Evolutionary conservation across 2,797 vertebrate species (phyloP).

Genomic region (Myripristis jacobus): DNA sequence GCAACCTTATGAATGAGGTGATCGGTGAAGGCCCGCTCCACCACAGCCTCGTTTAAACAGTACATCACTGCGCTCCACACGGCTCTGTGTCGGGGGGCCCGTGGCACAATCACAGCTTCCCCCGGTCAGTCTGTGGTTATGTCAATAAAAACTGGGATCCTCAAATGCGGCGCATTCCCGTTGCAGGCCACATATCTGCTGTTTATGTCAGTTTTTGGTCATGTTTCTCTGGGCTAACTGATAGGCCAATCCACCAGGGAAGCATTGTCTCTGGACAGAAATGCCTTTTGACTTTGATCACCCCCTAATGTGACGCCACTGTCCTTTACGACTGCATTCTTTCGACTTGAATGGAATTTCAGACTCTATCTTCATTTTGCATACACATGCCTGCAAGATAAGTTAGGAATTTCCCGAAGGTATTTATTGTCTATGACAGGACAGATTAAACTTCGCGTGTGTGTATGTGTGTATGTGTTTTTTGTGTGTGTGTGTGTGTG

Average conservation of each 20-base stretch:
- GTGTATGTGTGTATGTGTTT: no score
- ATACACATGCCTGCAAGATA: conserved; percentile 70
- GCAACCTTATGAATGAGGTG: conserved; percentile 81
- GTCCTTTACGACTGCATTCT: conserved; percentile 63
- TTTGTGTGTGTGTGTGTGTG: conserved; percentile 21
- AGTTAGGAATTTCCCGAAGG: conserved; percentile 68
- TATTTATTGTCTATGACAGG: conserved; percentile 69
- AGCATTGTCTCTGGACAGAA: conserved; percentile 30
- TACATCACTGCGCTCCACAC: conserved; percentile 59
- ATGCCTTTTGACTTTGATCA: conserved; percentile 63
- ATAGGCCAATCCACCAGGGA: conserved; percentile 51
- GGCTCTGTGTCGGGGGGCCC: conserved; percentile 9
- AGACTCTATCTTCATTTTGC: conserved; percentile 67
- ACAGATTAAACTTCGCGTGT: conserved; percentile 5
- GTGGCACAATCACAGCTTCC: conserved; percentile 20
- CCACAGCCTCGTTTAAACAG: conserved; percentile 59
- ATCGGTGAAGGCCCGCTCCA: conserved; percentile 57
- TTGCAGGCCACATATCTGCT: conserved; percentile 39
- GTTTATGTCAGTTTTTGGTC: conserved; percentile 61
- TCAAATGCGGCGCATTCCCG: conserved; percentile 40
- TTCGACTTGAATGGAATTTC: conserved; percentile 54
- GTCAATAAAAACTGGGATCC: conserved; percentile 64
- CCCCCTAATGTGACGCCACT: conserved; percentile 32
- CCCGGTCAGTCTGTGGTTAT: conserved; percentile 71
- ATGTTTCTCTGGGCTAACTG: conserved; percentile 45